Evolutionary conservation across 2,888 invertebrate species (phyloP).

Genomic region (Petrophora chlorosata): DNA sequence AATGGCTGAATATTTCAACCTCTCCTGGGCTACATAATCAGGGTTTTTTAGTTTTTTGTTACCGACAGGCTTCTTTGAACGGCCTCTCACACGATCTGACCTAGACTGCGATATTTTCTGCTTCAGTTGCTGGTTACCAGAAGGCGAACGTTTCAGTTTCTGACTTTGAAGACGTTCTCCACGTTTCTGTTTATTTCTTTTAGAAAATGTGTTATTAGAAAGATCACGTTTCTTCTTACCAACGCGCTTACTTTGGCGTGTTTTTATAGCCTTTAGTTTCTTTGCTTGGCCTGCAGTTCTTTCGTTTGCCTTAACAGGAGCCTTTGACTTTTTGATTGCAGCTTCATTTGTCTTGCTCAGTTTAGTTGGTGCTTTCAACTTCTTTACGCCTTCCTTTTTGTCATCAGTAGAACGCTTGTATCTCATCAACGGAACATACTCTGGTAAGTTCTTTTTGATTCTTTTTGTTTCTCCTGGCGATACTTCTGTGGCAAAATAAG

Average conservation of each 20-base stretch:
- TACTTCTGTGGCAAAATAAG: slow-evolving; percentile 47
- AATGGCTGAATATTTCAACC: background rate
- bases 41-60: background rate
- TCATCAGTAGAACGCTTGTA: slow-evolving; percentile 43
- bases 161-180: too few relatives aligned
- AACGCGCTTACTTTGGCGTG: background rate
- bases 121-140: background rate
- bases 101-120: background rate
- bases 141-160: background rate
- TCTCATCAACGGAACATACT: slow-evolving; percentile 31
- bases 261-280: background rate
- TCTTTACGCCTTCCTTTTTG: background rate
- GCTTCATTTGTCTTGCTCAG: background rate
- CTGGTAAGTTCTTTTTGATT: slow-evolving; percentile 56
- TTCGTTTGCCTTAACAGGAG: background rate
- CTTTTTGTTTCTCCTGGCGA: slow-evolving; percentile 36
- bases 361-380: background rate
- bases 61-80: background rate
- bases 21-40: background rate
- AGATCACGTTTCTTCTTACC: background rate
- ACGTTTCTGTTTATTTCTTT: too few relatives aligned
- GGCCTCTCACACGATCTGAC: background rate
- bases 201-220: background rate
- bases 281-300: background rate
- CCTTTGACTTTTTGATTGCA: background rate